Conservation (phyloP, 1,140 invertebrate species). For the Battus philenor region DNA sequence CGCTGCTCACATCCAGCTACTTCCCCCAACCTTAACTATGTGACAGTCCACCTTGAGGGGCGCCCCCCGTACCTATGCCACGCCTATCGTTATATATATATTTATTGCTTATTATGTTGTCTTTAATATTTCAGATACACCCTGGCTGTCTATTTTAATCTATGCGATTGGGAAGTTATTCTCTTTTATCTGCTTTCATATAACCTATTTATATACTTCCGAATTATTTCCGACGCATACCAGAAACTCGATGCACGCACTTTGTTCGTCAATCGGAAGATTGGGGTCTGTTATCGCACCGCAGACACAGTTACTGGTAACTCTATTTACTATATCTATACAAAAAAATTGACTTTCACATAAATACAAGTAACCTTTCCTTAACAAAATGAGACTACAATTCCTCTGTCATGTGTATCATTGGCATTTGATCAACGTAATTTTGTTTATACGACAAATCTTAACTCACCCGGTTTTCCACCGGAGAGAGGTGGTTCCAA, state of each 20-base stretch:
- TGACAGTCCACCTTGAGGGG: no score
- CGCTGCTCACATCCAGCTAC: neutral
- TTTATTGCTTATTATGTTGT: neutral
- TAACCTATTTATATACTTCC: constrained; percentile 80
- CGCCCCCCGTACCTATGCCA: no score
- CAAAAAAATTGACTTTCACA: no score
- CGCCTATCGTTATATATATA: no score
- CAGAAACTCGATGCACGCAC: constrained; percentile 78
- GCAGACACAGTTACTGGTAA: constrained; percentile 77
- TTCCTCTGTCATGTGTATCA: no score
- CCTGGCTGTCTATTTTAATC: constrained; percentile 35
- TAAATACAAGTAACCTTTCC: no score
- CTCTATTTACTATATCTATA: constrained; percentile 20
- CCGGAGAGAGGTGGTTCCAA: no score
- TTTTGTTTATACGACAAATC: no score
- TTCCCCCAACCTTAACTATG: neutral
- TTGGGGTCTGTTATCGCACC: constrained; percentile 81
- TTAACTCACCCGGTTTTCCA: no score
- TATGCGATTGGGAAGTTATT: constrained; percentile 80
- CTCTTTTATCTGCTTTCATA: constrained; percentile 76
- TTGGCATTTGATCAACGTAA: no score
- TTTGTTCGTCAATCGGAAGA: constrained; percentile 81
- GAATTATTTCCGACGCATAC: constrained; percentile 83
- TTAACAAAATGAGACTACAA: no score
- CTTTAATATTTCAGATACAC: constrained; percentile 27